A percentile compares a stretch with the other conserved stretches of the same genome.
phyloP scores from a whole-genome alignment of 2,113 vertebrate genomes.

The Equus przewalskii region DNA sequence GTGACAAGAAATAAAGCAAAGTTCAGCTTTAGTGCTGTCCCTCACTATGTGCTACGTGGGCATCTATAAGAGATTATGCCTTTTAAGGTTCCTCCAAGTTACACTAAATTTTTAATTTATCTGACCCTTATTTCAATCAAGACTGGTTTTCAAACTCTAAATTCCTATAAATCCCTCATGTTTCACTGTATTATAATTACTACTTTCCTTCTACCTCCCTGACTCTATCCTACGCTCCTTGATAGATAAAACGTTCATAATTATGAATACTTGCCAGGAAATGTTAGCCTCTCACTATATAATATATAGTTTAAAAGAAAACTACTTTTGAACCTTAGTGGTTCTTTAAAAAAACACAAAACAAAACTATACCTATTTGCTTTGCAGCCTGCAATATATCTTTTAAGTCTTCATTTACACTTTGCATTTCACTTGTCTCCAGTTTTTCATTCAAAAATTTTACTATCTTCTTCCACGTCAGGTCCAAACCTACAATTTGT shows the following conservation, averaged over 20 bases:
- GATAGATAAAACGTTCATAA: slow-evolving; percentile 16
- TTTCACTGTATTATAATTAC: background rate
- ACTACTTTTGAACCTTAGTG: slow-evolving; percentile 1
- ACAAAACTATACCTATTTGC: slow-evolving; percentile 93
- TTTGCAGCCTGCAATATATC: slow-evolving; percentile 94
- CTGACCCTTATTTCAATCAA: slow-evolving; percentile 3
- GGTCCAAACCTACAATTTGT: slow-evolving; percentile 90
- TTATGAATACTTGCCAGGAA: background rate
- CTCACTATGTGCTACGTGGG: background rate
- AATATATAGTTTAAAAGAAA: background rate
- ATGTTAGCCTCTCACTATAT: background rate
- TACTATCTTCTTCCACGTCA: slow-evolving; percentile 96
- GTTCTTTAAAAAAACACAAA: background rate
- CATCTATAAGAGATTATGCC: background rate
- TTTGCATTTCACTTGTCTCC: slow-evolving; percentile 91
- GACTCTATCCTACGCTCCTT: background rate
- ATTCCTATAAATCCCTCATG: background rate
- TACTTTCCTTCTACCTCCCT: background rate
- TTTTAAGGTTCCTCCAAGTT: background rate
- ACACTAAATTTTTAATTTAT: slow-evolving; percentile 36
- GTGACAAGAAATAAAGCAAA: background rate
- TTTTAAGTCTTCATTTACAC: slow-evolving; percentile 92
- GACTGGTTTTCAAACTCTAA: background rate
- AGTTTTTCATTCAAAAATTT: slow-evolving; percentile 93
- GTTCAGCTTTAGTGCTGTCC: background rate